Percentiles rank a stretch among this genome's conserved stretches.
phyloP scores from a whole-genome alignment of 2,888 invertebrate genomes.

The Rugalucina vietnamica region DNA sequence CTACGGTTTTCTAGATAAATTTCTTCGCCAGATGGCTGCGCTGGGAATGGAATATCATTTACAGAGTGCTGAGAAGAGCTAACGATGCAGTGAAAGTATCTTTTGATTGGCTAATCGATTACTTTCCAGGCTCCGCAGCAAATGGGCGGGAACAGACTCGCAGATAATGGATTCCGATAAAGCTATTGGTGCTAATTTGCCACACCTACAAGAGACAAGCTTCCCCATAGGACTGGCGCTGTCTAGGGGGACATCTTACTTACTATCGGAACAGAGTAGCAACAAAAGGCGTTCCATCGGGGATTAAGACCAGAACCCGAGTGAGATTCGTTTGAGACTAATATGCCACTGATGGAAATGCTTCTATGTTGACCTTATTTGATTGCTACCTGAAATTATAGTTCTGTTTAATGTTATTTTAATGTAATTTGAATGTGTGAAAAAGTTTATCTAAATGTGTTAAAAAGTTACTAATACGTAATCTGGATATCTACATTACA shows the following conservation, averaged over 20 bases:
- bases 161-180: conserved; percentile 62
- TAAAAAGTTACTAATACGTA: not conserved
- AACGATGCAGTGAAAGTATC: conserved; percentile 10
- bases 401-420: conserved; percentile 1
- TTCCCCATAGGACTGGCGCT: conserved; percentile 70
- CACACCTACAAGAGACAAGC: conserved; percentile 58
- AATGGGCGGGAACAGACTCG: conserved; percentile 55
- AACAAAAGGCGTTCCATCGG: conserved; percentile 82
- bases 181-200: conserved; percentile 52
- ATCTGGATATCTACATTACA: not conserved
- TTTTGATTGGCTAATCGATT: conserved; percentile 61
- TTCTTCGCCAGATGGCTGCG: conserved; percentile 54
- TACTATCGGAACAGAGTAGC: conserved; percentile 74
- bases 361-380: conserved; percentile 59
- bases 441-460: not conserved
- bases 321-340: conserved; percentile 67
- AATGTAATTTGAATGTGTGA: conserved; percentile 2
- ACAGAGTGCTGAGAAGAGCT: not conserved
- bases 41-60: conserved; percentile 10
- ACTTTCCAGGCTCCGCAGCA: conserved; percentile 51
- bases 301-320: conserved; percentile 73
- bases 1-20: conserved; percentile 59
- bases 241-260: conserved; percentile 71
- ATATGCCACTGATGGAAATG: conserved; percentile 50
- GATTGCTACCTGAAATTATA: conserved; percentile 34